A percentile compares a stretch with the other conserved stretches of the same genome.
Evolutionary conservation across 1,140 invertebrate genomes (phyloP).

Genomic region (Adelges cooleyi): DNA sequence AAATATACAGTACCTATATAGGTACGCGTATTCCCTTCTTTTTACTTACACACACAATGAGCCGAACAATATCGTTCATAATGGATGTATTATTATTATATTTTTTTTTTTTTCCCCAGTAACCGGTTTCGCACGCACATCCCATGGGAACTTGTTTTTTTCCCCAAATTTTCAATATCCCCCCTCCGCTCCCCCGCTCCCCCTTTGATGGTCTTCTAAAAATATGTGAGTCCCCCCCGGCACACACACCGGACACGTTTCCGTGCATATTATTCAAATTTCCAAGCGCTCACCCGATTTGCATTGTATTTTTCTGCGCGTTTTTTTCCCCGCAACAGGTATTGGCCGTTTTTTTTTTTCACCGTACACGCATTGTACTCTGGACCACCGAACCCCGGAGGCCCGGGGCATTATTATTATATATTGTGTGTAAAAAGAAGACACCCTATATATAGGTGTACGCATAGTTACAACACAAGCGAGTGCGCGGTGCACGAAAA

Average conservation of each 20-base stretch:
- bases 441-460: not conserved
- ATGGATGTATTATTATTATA: no score
- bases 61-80: constrained; percentile 12
- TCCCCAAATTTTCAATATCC: not conserved
- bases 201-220: not conserved
- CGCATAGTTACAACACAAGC: no score
- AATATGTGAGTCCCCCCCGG: not conserved
- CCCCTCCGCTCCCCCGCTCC: not conserved
- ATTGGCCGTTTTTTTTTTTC: constrained; percentile 5
- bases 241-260: constrained; percentile 26
- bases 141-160: constrained; percentile 25
- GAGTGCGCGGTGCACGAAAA: not conserved
- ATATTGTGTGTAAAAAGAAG: constrained; percentile 15
- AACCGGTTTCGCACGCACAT: constrained; percentile 25
- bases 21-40: not conserved
- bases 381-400: constrained; percentile 4
- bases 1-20: not conserved
- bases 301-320: not conserved
- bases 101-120: not conserved
- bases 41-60: not conserved
- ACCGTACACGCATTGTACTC: no score
- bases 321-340: constrained; percentile 20
- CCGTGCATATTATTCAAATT: constrained; percentile 28
- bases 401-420: no score
- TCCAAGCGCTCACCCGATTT: not conserved